These are phyloP conservation scores for Copsychus sechellarum DNA, from an alignment of 2,113 vertebrate genomes.

Conservation along the genomic window DNA sequence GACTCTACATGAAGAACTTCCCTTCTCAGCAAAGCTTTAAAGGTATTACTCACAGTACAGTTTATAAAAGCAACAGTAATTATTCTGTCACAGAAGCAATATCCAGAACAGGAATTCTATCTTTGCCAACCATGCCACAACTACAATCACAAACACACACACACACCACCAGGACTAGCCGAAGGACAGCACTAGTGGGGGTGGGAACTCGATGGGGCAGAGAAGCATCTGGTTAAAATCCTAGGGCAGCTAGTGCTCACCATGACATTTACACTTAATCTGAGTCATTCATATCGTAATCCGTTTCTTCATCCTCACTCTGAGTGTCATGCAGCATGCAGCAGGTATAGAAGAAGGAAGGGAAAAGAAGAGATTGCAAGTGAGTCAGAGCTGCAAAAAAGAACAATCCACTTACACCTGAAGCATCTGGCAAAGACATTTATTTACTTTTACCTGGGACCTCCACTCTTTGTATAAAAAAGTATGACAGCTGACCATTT, in stretches of 20 bases:
- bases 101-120: not conserved
- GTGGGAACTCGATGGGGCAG: not conserved
- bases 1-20: not conserved
- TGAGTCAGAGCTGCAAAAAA: slow-evolving; percentile 41
- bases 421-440: not conserved
- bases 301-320: slow-evolving; percentile 85
- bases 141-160: slow-evolving; percentile 28
- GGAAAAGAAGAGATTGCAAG: slow-evolving; percentile 62
- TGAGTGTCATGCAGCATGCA: slow-evolving; percentile 79
- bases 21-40: not conserved
- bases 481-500: not conserved
- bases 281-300: slow-evolving; percentile 89
- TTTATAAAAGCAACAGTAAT: not conserved
- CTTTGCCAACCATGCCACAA: not conserved
- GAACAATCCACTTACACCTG: slow-evolving; percentile 14
- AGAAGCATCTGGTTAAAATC: slow-evolving; percentile 18
- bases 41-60: not conserved
- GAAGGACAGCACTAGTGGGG: not conserved
- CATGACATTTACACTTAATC: slow-evolving; percentile 85
- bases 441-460: not conserved
- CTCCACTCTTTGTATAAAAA: not conserved
- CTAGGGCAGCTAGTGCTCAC: slow-evolving; percentile 80
- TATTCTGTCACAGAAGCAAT: not conserved
- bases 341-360: slow-evolving; percentile 72
- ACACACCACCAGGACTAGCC: not conserved